Evolutionary conservation across 1,140 invertebrate species (phyloP), one percentile per base, ranked within the genome.

Genomic region (Amphibalanus amphitrite): DNA sequence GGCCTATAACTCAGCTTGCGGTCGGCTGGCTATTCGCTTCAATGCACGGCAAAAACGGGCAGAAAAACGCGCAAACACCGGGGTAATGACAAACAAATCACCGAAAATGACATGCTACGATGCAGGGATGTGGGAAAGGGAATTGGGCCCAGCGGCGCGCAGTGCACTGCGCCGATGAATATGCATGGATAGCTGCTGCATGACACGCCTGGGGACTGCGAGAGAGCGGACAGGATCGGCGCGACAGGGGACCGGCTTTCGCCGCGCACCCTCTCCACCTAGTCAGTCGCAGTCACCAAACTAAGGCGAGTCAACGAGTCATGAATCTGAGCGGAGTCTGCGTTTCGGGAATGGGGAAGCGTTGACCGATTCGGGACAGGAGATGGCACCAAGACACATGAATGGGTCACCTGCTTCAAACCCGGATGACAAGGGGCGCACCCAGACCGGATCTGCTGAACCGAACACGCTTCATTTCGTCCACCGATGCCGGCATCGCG

Each of bases 11-110:
- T 67, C 65, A 67, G 65, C 10, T 20, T 59, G 47, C 47, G 47
- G 47, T 59, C 47, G 47, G 47, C 47, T 59, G 20, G 47, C 47
- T 59, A 59, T 59, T 59, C 47, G 47, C 47, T 59, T 59, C 47
- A 59, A 59, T 59, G 47, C 47, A 59, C 47, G 17, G 65, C 65
- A 67, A 67, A 67, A 28, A 67, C 65, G 65, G 26, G 28, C 65
- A 67, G 26, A 67, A 67, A 67, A 67, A 67, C 65, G 65, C 65
- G 65, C 65, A 67, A 67, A 67, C 65, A 17, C 10, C 65, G 4
- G 65, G 26, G n/a, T 67, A 67, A 67, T 67, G 65, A 67, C 65
- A 67, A 67, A 67, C 65, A 67, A 67, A 67, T 67, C 65, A 67
- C 65, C 4, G 65, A 67, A 67, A 67, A 67, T 67, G 65, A 67